Conservation (phyloP, 2,888 invertebrate species). For the Onthophagus sagittarius region DNA sequence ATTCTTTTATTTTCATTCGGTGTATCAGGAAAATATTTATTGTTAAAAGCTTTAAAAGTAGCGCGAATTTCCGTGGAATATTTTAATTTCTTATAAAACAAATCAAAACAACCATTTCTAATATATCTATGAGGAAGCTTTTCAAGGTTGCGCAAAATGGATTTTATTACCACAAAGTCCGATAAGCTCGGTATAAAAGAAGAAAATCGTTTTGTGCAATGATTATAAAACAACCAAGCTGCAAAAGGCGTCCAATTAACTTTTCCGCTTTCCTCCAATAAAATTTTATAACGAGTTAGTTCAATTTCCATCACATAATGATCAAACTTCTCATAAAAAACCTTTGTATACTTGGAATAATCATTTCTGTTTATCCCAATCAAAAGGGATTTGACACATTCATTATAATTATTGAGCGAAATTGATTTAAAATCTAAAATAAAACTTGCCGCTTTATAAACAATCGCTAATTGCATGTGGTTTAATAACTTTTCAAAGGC, state of each 20-base stretch:
- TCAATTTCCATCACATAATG: not conserved
- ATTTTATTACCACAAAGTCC: not conserved
- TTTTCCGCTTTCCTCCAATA: conserved; percentile 1
- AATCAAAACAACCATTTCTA: not conserved
- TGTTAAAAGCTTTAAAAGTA: too few species aligned
- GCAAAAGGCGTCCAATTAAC: not conserved
- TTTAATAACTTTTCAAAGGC: not conserved
- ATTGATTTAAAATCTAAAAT: not conserved
- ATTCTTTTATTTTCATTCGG: too few species aligned
- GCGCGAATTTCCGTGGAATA: too few species aligned
- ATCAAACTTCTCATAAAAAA: not conserved
- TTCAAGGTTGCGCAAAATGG: not conserved
- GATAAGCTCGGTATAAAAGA: not conserved
- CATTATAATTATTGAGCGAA: not conserved
- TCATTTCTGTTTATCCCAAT: not conserved
- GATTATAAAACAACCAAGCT: not conserved
- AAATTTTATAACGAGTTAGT: too few species aligned
- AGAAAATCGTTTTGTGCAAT: not conserved
- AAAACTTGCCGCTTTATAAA: not conserved
- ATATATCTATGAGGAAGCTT: not conserved
- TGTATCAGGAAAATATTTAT: too few species aligned
- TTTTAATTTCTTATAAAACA: not conserved
- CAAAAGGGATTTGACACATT: not conserved
- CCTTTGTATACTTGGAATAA: not conserved
- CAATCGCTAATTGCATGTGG: not conserved